A percentile compares a stretch with the other conserved stretches of the same genome.
Evolutionary conservation across 1,140 invertebrate genomes (phyloP).

Genomic region (Bradynema listronoti): DNA sequence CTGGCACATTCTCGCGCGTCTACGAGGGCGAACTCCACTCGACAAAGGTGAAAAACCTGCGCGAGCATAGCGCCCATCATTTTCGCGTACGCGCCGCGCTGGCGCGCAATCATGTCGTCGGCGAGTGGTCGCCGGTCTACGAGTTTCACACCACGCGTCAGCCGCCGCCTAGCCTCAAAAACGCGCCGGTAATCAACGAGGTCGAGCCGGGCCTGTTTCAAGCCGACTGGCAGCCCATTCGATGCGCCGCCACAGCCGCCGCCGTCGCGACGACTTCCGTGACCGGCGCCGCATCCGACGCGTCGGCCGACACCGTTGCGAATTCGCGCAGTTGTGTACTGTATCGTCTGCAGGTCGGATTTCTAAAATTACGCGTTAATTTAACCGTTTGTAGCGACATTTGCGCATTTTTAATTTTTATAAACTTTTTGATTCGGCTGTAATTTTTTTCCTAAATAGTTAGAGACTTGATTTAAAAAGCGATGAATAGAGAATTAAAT

Average conservation of each 20-base stretch:
- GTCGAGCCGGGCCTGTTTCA: constrained; percentile 35
- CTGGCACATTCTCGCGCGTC: constrained; percentile 44
- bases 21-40: constrained; percentile 49
- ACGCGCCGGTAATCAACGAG: constrained; percentile 41
- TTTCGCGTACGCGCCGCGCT: constrained; percentile 48
- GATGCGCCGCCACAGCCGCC: neutral
- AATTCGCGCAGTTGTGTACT: constrained; percentile 12
- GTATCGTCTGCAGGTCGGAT: constrained; percentile 44
- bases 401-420: too few species aligned
- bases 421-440: too few species aligned
- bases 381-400: constrained; percentile 26
- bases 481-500: too few species aligned
- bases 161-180: constrained; percentile 37
- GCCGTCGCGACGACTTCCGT: neutral
- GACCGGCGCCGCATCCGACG: neutral
- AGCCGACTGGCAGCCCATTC: constrained; percentile 42
- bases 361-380: constrained; percentile 1
- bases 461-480: too few species aligned
- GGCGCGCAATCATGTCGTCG: constrained; percentile 13
- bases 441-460: too few species aligned
- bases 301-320: neutral
- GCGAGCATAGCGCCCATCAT: constrained; percentile 35
- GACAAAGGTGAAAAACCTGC: constrained; percentile 41
- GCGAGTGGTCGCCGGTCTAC: constrained; percentile 14
- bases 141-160: constrained; percentile 25